A percentile compares a stretch with the other conserved stretches of the same genome.
Conservation (phyloP, 2,113 vertebrate genomes). For the Mixornis gularis region DNA sequence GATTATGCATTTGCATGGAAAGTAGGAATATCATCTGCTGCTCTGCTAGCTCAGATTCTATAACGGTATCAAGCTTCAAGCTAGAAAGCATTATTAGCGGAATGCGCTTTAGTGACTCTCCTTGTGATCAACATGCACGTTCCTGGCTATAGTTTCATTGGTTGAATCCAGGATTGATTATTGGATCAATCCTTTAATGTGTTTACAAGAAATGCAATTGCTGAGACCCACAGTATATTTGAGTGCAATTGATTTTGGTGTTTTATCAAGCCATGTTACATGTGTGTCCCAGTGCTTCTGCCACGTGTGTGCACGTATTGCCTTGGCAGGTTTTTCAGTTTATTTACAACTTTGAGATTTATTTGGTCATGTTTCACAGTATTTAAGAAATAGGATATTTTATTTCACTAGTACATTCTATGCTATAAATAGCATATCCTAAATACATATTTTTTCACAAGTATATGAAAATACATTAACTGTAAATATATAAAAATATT, state of each 20-base stretch:
- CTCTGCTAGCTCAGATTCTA: not conserved
- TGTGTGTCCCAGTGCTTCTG: not conserved
- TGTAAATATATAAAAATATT: not conserved
- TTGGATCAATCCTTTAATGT: not conserved
- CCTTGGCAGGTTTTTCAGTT: not conserved
- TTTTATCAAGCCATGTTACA: not conserved
- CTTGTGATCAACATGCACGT: not conserved
- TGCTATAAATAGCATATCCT: not conserved
- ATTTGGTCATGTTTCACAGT: not conserved
- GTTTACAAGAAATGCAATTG: not conserved
- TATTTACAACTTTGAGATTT: not conserved
- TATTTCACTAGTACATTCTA: not conserved
- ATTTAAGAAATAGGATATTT: not conserved
- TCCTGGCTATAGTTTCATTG: not conserved
- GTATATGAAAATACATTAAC: not conserved
- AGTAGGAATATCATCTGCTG: slow-evolving; percentile 9
- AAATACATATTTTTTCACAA: not conserved
- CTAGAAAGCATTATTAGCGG: not conserved
- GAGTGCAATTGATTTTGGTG: not conserved
- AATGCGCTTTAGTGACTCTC: not conserved
- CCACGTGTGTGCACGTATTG: not conserved
- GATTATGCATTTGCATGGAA: slow-evolving; percentile 37
- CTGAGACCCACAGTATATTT: not conserved
- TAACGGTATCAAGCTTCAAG: not conserved
- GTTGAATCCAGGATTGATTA: not conserved